Percentiles rank a stretch among this genome's conserved stretches.
These are phyloP conservation scores for Zootermopsis nevadensis DNA, from an alignment of 2,888 invertebrate genomes.

Conservation along the genomic window DNA sequence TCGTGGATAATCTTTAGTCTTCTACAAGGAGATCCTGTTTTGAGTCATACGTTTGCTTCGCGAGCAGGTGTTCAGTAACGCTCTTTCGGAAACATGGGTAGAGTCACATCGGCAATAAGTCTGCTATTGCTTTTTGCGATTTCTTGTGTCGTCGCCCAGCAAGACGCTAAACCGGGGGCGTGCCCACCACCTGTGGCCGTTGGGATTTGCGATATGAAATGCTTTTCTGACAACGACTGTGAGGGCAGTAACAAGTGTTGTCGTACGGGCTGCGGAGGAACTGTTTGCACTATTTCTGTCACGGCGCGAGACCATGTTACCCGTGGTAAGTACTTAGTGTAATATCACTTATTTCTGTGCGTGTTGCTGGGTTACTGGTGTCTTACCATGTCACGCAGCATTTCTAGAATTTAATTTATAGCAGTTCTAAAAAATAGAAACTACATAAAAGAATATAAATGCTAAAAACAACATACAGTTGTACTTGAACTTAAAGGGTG, in stretches of 20 bases:
- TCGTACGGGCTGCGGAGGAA: background rate
- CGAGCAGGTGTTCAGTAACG: background rate
- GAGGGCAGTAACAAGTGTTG: background rate
- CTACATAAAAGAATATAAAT: too few relatives aligned
- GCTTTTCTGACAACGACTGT: background rate
- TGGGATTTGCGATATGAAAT: background rate
- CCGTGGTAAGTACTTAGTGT: slow-evolving; percentile 6
- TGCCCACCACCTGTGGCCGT: slow-evolving; percentile 3
- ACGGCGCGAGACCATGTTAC: background rate
- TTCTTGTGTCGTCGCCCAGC: background rate
- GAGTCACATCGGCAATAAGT: background rate
- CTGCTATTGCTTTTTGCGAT: background rate
- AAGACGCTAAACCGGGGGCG: background rate
- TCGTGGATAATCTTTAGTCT: background rate
- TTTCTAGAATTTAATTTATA: too few relatives aligned
- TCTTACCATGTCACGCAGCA: too few relatives aligned
- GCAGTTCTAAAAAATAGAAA: too few relatives aligned
- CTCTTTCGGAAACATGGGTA: background rate
- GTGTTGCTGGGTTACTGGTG: too few relatives aligned
- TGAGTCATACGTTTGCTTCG: background rate
- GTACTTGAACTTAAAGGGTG: too few relatives aligned
- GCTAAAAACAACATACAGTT: too few relatives aligned
- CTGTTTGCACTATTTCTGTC: background rate
- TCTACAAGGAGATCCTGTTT: background rate
- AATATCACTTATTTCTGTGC: too few relatives aligned